Conservation (phyloP, 2,797 vertebrate species). For the Sebastes cheni region DNA sequence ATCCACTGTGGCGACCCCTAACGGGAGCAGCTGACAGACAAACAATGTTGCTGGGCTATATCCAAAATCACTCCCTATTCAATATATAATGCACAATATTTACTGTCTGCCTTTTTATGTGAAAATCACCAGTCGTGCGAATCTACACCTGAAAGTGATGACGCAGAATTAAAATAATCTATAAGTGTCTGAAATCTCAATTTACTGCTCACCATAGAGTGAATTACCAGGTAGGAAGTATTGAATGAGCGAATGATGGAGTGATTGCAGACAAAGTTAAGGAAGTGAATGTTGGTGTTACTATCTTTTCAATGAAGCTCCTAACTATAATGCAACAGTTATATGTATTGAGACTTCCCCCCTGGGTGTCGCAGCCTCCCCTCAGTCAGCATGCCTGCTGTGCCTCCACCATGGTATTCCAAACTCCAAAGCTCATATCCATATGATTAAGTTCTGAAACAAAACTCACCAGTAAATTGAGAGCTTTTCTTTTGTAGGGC, state of each 20-base stretch:
- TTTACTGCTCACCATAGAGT: not conserved
- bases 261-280: not conserved
- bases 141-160: not conserved
- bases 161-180: not conserved
- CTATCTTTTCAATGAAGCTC: not conserved
- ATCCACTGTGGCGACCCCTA: no score
- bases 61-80: not conserved
- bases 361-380: not conserved
- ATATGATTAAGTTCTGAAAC: not conserved
- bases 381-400: not conserved
- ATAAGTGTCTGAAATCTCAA: not conserved
- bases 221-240: not conserved
- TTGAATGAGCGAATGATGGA: not conserved
- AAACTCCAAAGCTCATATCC: not conserved
- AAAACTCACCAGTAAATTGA: not conserved
- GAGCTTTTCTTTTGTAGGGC: not conserved
- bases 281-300: not conserved
- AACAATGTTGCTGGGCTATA: not conserved
- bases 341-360: not conserved
- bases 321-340: not conserved
- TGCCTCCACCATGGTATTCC: not conserved
- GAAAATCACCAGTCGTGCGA: not conserved
- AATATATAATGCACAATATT: not conserved
- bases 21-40: no score
- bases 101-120: not conserved